These are phyloP conservation scores for Sebastes paucispinis DNA, from an alignment of 2,797 vertebrate genomes.

Conservation along the genomic window DNA sequence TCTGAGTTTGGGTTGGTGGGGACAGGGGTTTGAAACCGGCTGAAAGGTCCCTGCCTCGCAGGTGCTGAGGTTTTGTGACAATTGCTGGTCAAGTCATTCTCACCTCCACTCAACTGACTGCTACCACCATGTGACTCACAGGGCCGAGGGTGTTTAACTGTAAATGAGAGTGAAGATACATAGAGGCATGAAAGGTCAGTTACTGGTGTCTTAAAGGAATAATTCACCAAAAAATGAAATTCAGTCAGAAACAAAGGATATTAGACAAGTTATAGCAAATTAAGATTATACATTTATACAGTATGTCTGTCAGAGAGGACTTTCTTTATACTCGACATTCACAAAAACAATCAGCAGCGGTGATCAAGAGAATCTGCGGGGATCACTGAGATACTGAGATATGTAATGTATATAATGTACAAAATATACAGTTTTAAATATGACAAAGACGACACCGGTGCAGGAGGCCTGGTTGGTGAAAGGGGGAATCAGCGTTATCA, in stretches of 20 bases:
- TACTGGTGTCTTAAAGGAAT: neutral
- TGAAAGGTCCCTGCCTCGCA: neutral
- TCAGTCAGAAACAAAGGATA: neutral
- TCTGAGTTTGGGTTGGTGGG: neutral
- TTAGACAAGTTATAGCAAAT: neutral
- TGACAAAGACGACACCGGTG: neutral
- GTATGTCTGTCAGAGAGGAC: neutral
- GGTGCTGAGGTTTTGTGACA: neutral
- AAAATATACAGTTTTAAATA: neutral
- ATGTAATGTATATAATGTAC: neutral
- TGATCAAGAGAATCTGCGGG: neutral
- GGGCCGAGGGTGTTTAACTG: conserved; percentile 54
- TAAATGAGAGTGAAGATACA: conserved; percentile 9
- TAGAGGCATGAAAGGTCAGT: neutral
- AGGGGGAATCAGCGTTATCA: too few species aligned
- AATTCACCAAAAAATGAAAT: neutral
- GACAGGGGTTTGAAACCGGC: neutral
- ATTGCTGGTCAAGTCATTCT: neutral
- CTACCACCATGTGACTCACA: conserved; percentile 11
- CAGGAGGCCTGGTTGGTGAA: neutral
- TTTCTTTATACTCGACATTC: neutral
- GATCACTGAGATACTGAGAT: neutral
- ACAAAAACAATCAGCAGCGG: neutral
- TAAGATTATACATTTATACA: neutral
- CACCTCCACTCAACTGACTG: neutral